These are phyloP conservation scores for Tachycineta bicolor DNA, from an alignment of 2,113 vertebrate genomes.

Conservation along the genomic window DNA sequence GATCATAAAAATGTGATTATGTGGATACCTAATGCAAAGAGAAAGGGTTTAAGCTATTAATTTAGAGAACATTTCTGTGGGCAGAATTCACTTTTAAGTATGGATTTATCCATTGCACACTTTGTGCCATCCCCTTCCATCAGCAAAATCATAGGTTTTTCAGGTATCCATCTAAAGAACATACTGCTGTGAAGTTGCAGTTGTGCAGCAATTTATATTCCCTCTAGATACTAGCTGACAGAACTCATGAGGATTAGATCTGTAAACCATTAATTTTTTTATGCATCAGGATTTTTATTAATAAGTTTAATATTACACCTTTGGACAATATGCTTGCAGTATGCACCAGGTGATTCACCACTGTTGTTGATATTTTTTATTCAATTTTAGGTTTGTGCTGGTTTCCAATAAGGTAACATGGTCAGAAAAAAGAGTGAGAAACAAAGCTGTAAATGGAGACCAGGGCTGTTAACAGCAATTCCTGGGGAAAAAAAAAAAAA, in stretches of 20 bases:
- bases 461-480: constrained; percentile 43
- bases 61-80: not conserved
- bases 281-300: not conserved
- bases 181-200: not conserved
- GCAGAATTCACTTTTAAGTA: not conserved
- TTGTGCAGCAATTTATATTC: not conserved
- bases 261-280: not conserved
- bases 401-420: not conserved
- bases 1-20: not conserved
- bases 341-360: not conserved
- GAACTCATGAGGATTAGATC: not conserved
- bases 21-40: not conserved
- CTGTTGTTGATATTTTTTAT: not conserved
- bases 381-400: not conserved
- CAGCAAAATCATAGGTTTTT: not conserved
- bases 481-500: not conserved
- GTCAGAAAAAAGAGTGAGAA: not conserved
- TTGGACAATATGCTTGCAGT: not conserved
- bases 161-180: not conserved
- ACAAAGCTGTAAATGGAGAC: not conserved
- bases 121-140: not conserved
- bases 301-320: not conserved
- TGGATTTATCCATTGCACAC: not conserved
- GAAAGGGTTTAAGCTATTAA: not conserved
- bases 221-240: not conserved